Evolutionary conservation across 1,140 invertebrate species (phyloP).

Genomic region (Riptortus pedestris): DNA sequence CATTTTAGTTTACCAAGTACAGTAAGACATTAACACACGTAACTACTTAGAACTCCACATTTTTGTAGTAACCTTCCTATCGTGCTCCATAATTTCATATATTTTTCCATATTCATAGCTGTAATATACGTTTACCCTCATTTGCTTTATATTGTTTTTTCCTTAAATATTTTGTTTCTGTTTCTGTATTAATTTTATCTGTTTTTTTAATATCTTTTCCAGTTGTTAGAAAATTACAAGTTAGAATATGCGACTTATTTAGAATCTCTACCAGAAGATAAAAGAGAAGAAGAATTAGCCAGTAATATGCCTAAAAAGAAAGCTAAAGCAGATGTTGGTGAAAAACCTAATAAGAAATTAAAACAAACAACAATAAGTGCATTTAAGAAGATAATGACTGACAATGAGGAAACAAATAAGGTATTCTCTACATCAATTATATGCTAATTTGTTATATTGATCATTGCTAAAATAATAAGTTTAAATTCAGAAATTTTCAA

Average conservation of each 20-base stretch:
- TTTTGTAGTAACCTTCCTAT: too few relatives aligned
- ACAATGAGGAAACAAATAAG: neutral
- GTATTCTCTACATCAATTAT: neutral
- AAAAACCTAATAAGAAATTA: neutral
- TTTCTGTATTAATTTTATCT: too few relatives aligned
- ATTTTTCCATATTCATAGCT: too few relatives aligned
- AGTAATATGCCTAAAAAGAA: slow-evolving; percentile 35
- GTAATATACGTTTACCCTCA: too few relatives aligned
- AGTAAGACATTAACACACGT: too few relatives aligned
- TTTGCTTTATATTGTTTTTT: too few relatives aligned
- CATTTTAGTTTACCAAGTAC: too few relatives aligned
- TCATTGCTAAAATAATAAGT: neutral
- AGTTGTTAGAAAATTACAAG: slow-evolving; percentile 39
- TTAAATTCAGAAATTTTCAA: neutral
- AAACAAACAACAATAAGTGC: slow-evolving; percentile 1
- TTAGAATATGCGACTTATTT: slow-evolving; percentile 40
- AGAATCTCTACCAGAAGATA: slow-evolving; percentile 40
- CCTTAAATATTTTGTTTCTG: too few relatives aligned
- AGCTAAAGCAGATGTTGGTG: slow-evolving; percentile 1
- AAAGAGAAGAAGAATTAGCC: slow-evolving; percentile 37
- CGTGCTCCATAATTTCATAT: too few relatives aligned
- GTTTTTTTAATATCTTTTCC: slow-evolving; percentile 25
- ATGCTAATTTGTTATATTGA: neutral
- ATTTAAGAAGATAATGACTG: neutral
- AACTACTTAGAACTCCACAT: too few relatives aligned